A percentile compares a stretch with the other conserved stretches of the same genome.
Evolutionary conservation across 2,888 invertebrate species (phyloP).

Genomic region (Phyllotreta striolata): DNA sequence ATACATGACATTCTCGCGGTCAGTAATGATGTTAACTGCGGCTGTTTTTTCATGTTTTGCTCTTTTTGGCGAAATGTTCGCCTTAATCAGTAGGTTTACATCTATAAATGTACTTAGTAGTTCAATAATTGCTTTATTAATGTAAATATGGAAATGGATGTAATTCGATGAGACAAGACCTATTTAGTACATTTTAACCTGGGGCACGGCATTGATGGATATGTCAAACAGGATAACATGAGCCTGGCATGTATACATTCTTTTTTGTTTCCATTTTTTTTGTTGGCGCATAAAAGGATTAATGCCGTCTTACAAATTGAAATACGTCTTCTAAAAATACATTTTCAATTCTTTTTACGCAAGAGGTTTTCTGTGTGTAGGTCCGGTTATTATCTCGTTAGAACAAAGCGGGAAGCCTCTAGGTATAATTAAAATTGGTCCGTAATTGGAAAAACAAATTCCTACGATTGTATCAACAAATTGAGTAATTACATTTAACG

Average conservation of each 20-base stretch:
- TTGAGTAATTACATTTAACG: conserved; percentile 26
- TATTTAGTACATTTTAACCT: conserved; percentile 2
- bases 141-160: conserved; percentile 8
- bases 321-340: too few relatives aligned
- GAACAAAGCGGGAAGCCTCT: conserved; percentile 7
- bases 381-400: conserved; percentile 10
- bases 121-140: conserved; percentile 18
- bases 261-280: too few relatives aligned
- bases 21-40: conserved; percentile 17
- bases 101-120: conserved; percentile 9
- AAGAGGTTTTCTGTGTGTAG: not conserved
- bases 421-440: conserved; percentile 12
- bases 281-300: too few relatives aligned
- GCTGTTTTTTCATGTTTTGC: not conserved
- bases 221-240: too few relatives aligned
- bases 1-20: conserved; percentile 26
- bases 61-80: conserved; percentile 13
- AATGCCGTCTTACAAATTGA: too few relatives aligned
- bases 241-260: too few relatives aligned
- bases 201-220: not conserved
- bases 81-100: conserved; percentile 18
- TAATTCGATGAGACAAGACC: conserved; percentile 4
- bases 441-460: conserved; percentile 16
- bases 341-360: too few relatives aligned
- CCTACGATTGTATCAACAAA: conserved; percentile 16